Evolutionary conservation across 2,113 vertebrate species (phyloP).

Genomic region (Probosciger aterrimus): DNA sequence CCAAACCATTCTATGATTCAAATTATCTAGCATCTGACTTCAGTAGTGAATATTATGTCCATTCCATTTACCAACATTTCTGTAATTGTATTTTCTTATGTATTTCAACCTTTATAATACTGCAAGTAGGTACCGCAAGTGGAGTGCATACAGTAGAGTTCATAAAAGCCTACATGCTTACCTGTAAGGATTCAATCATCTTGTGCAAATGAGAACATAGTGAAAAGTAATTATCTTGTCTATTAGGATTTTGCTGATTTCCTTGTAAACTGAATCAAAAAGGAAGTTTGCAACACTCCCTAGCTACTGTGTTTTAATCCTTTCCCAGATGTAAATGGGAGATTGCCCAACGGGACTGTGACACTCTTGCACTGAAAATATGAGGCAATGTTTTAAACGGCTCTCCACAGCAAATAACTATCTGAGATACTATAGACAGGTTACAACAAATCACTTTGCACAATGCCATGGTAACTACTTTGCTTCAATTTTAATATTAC

Average conservation of each 20-base stretch:
- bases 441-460: slow-evolving; percentile 12
- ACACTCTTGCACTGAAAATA: not conserved
- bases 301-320: not conserved
- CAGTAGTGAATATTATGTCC: not conserved
- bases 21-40: not conserved
- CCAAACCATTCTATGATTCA: not conserved
- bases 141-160: not conserved
- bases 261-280: not conserved
- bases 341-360: not conserved
- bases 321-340: not conserved
- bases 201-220: not conserved
- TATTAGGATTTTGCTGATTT: not conserved
- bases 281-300: not conserved
- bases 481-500: not conserved
- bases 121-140: not conserved
- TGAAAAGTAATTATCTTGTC: not conserved
- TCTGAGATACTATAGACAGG: not conserved
- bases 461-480: not conserved
- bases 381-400: slow-evolving; percentile 30
- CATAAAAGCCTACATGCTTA: not conserved
- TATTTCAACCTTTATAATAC: not conserved
- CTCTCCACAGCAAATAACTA: slow-evolving; percentile 19
- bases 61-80: not conserved
- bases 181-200: not conserved
- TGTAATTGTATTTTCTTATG: not conserved